Conservation (phyloP, 2,888 invertebrate genomes). For the Myathropa florea region DNA sequence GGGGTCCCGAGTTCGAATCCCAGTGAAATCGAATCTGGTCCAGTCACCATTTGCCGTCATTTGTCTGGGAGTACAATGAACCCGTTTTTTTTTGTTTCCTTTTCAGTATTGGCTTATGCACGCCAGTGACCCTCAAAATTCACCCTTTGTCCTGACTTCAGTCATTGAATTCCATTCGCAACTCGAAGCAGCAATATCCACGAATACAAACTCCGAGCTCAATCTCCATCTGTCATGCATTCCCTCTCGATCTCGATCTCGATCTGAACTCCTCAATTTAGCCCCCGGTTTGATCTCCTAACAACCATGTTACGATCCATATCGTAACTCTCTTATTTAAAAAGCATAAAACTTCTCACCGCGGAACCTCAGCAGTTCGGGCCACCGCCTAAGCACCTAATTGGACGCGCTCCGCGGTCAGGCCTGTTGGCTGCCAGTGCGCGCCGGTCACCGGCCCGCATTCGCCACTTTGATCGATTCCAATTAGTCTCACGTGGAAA, state of each 20-base stretch:
- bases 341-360: constrained; percentile 61
- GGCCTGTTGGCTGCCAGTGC: constrained; percentile 29
- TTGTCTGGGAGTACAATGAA: too few relatives aligned
- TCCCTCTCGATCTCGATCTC: not conserved
- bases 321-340: constrained; percentile 57
- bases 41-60: too few relatives aligned
- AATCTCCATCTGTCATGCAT: constrained; percentile 12
- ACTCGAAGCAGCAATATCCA: not conserved
- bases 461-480: constrained; percentile 60
- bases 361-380: constrained; percentile 16
- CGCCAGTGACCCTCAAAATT: not conserved
- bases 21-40: too few relatives aligned
- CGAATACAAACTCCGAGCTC: not conserved
- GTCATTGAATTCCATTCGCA: not conserved
- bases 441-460: constrained; percentile 22
- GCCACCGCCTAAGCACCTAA: constrained; percentile 56
- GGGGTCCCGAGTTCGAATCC: too few relatives aligned
- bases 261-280: not conserved
- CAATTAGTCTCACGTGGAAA: constrained; percentile 68
- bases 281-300: not conserved
- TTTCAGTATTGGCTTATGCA: too few relatives aligned
- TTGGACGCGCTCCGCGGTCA: constrained; percentile 48
- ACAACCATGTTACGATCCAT: constrained; percentile 58
- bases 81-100: too few relatives aligned
- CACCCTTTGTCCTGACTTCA: not conserved